These are phyloP conservation scores for Sebastes aleutianus DNA, from an alignment of 2,797 vertebrate species.

Conservation along the genomic window DNA sequence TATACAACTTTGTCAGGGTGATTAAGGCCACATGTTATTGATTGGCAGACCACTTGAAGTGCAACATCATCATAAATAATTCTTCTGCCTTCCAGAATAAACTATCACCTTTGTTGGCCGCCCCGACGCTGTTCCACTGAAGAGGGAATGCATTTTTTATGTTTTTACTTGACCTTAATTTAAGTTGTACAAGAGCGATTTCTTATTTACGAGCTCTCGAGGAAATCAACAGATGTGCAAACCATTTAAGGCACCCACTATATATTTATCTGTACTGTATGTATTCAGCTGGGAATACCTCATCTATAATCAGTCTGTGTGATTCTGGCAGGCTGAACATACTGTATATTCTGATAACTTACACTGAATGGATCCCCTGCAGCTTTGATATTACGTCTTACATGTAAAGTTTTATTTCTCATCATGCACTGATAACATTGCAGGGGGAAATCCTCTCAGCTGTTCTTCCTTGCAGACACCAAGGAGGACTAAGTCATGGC, in stretches of 20 bases:
- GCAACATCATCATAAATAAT: conserved; percentile 77
- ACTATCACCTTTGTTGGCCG: conserved; percentile 51
- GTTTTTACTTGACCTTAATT: conserved; percentile 76
- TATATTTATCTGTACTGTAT: not conserved
- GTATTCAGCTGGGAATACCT: not conserved
- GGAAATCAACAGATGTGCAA: conserved; percentile 68
- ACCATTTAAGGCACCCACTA: conserved; percentile 28
- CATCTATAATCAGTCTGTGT: not conserved
- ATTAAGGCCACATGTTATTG: conserved; percentile 76
- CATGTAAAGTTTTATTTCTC: fast-evolving
- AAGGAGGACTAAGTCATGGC: not conserved
- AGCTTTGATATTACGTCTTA: not conserved
- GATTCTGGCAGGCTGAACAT: not conserved
- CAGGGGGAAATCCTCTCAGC: not conserved
- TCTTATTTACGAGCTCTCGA: conserved; percentile 71
- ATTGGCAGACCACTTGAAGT: conserved; percentile 66
- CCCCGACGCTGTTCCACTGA: conserved; percentile 42
- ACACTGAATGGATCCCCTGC: not conserved
- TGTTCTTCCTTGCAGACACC: not conserved
- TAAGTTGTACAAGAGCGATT: conserved; percentile 68
- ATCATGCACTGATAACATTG: not conserved
- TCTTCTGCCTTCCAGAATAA: conserved; percentile 61
- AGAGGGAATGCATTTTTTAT: conserved; percentile 74
- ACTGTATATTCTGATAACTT: not conserved
- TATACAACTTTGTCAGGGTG: conserved; percentile 60